Base-by-base conservation (phyloP, 2,113 vertebrate genomes). In the Indri indri region DNA sequence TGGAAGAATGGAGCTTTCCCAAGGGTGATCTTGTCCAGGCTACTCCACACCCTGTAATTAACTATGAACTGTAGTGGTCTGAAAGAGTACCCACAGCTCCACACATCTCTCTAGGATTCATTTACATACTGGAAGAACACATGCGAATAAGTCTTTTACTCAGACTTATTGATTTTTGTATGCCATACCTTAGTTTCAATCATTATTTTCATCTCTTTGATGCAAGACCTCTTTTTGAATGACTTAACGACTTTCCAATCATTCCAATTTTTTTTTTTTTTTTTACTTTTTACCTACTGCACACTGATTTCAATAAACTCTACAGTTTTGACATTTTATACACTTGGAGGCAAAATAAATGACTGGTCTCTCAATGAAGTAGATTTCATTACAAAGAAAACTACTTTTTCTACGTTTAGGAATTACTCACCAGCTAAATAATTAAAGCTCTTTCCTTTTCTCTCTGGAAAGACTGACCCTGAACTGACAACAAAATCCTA, bases 401-500 rank as follows among this genome's bases (percentile, higher is more conserved):
- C 10, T 66, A 10, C 73, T 52, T 63, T 93, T 95, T 63, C 16
- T 88, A 18, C 23, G 42, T 79, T 91, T 95, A 90, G 87, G 20
- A 97, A 77, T 37, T n/a, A 4, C 22, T 79, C 91, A 79, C 23
- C 57, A 92, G n/a, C 65, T 93, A 88, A 97, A 93, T 1, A 5
- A 45, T 80, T 97, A 90, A 96, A 81, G 40, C 76, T 96, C 79
- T 89, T 98, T 96, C 91, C 95, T 91, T n/a, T 25, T 1, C 45
- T 79, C 81, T 83, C 82, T 37, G 0, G 14, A 88, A 98, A 97
- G 96, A 97, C 0, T 82, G 96, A 94, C 97, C 97, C 98, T 98
- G 95, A 97, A 97, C 97, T 98, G 98, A 98, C 98, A 98, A 98
- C 94, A 98, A 97, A 97, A 79, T 96, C 96, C 90, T 98, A 98